Evolutionary conservation across 2,888 invertebrate genomes (phyloP).

Genomic region (Mythimna pallens): DNA sequence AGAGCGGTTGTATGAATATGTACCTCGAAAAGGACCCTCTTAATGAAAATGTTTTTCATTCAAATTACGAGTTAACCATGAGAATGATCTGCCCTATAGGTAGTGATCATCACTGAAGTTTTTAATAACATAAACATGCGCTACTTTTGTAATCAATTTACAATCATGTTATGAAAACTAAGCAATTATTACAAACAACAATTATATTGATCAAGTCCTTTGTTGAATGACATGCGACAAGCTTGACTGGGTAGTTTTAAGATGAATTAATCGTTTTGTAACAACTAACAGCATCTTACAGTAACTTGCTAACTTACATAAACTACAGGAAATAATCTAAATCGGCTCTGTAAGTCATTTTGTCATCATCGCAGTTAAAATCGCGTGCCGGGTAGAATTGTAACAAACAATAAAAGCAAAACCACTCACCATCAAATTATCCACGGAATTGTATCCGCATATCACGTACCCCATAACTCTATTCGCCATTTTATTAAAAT

Average conservation of each 20-base stretch:
- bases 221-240: background rate
- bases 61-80: too few species aligned
- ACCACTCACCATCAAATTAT: conserved; percentile 89
- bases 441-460: conserved; percentile 91
- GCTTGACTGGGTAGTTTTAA: too few species aligned
- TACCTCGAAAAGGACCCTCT: too few species aligned
- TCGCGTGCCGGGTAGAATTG: conserved; percentile 56
- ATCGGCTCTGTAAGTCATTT: conserved; percentile 18
- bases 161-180: background rate
- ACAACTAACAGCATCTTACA: conserved; percentile 13
- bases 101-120: background rate
- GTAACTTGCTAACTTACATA: conserved; percentile 11
- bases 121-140: conserved; percentile 6
- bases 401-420: conserved; percentile 11
- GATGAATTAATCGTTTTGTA: background rate
- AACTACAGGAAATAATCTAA: conserved; percentile 36
- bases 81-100: background rate
- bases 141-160: background rate
- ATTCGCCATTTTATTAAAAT: conserved; percentile 81
- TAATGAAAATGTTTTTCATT: background rate
- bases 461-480: conserved; percentile 90
- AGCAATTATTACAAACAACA: background rate
- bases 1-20: too few species aligned
- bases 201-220: background rate
- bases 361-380: conserved; percentile 6